Evolutionary conservation across 2,888 invertebrate species (phyloP).

Genomic region (Archaeoteleia sp.): DNA sequence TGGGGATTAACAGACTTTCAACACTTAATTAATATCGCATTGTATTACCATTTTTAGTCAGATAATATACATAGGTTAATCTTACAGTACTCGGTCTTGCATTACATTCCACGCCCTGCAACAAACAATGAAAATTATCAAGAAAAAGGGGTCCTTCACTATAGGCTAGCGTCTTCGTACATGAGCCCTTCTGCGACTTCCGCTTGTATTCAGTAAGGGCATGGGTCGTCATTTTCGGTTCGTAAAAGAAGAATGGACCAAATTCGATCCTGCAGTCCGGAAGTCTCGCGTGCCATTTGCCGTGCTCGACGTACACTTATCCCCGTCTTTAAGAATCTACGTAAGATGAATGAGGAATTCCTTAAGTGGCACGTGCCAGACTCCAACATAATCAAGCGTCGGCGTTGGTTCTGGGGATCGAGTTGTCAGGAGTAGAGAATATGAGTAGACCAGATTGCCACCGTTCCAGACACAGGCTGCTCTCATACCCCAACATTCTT

Average conservation of each 20-base stretch:
- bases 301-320: slow-evolving; percentile 63
- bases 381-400: slow-evolving; percentile 49
- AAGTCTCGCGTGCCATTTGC: slow-evolving; percentile 74
- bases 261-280: slow-evolving; percentile 70
- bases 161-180: slow-evolving; percentile 49
- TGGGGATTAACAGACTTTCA: too few species aligned
- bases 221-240: slow-evolving; percentile 57
- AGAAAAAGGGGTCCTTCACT: slow-evolving; percentile 40
- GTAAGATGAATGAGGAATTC: slow-evolving; percentile 62
- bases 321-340: slow-evolving; percentile 65
- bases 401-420: slow-evolving; percentile 37
- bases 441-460: slow-evolving; percentile 30
- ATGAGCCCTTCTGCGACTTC: slow-evolving; percentile 62
- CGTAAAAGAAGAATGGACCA: slow-evolving; percentile 60
- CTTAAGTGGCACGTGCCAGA: slow-evolving; percentile 70
- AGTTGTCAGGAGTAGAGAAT: slow-evolving; percentile 32
- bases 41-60: too few species aligned
- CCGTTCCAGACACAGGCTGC: slow-evolving; percentile 33
- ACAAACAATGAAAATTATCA: slow-evolving; percentile 49
- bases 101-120: slow-evolving; percentile 20
- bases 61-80: neutral
- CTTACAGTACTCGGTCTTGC: slow-evolving; percentile 10
- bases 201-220: slow-evolving; percentile 61
- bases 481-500: slow-evolving; percentile 34
- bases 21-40: too few species aligned